A percentile compares a stretch with the other conserved stretches of the same genome.
phyloP scores from a whole-genome alignment of 2,888 invertebrate species.

The Salpingus planirostris region DNA sequence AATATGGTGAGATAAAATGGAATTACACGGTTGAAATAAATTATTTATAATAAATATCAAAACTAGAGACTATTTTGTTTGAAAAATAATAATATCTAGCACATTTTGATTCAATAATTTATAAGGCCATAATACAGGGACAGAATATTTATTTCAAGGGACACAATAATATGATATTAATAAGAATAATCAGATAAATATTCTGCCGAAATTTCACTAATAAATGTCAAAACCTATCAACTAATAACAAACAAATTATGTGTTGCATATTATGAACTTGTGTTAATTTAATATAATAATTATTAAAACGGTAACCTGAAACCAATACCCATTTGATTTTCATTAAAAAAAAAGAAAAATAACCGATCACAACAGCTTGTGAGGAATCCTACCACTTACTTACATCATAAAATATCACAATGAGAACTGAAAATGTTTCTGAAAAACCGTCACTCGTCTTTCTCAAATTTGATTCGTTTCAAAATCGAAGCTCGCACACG shows the following conservation, averaged over 20 bases:
- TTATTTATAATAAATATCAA: constrained; percentile 15
- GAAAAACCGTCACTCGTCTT: too few species aligned
- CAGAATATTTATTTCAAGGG: constrained; percentile 13
- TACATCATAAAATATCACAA: too few species aligned
- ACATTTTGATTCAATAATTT: constrained; percentile 14
- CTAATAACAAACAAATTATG: constrained; percentile 4
- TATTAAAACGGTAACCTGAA: constrained; percentile 18
- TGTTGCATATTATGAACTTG: too few species aligned
- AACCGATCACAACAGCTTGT: not conserved
- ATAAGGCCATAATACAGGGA: constrained; percentile 17
- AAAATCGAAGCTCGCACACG: too few species aligned
- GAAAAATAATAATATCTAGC: constrained; percentile 8
- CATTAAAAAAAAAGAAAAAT: not conserved
- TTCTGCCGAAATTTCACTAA: constrained; percentile 12
- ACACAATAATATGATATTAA: constrained; percentile 1
- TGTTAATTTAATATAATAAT: too few species aligned
- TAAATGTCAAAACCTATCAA: constrained; percentile 7
- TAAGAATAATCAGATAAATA: constrained; percentile 9
- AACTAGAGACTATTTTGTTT: constrained; percentile 12
- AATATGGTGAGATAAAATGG: constrained; percentile 8
- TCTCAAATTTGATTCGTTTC: too few species aligned
- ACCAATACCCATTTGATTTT: constrained; percentile 14
- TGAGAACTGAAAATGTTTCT: too few species aligned
- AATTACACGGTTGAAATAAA: constrained; percentile 11
- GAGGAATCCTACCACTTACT: too few species aligned